Conservation (phyloP, 1,140 invertebrate genomes). For the Drosophila equinoxialis region DNA sequence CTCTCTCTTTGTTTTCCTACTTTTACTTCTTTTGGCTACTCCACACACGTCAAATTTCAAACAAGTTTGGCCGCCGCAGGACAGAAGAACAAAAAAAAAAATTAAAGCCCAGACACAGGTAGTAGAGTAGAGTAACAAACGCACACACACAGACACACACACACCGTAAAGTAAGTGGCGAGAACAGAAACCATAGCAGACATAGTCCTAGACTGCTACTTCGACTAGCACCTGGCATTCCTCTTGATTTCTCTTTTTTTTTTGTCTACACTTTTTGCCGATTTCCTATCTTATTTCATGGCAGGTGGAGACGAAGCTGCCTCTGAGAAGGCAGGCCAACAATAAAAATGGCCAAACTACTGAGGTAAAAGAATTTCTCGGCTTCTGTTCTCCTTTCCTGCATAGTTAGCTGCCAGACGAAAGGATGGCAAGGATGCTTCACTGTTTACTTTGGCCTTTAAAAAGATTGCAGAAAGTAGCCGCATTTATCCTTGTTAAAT, state of each 20-base stretch:
- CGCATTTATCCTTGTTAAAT: neutral
- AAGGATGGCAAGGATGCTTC: slow-evolving; percentile 17
- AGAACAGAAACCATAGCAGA: slow-evolving; percentile 13
- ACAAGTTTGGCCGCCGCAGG: slow-evolving; percentile 73
- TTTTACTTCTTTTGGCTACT: slow-evolving; percentile 45
- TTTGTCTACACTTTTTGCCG: slow-evolving; percentile 25
- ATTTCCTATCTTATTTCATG: slow-evolving; percentile 50
- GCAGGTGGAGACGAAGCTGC: slow-evolving; percentile 6
- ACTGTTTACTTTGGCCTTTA: slow-evolving; percentile 43
- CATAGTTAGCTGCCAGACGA: slow-evolving; percentile 33
- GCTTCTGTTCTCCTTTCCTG: slow-evolving; percentile 38
- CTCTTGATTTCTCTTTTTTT: slow-evolving; percentile 14
- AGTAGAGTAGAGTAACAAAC: slow-evolving; percentile 19
- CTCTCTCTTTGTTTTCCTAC: slow-evolving; percentile 4
- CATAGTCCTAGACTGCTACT: slow-evolving; percentile 11
- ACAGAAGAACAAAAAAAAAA: slow-evolving; percentile 66
- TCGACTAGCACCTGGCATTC: slow-evolving; percentile 38
- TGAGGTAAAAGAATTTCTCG: slow-evolving; percentile 42
- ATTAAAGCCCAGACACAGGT: slow-evolving; percentile 49
- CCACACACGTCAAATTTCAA: slow-evolving; percentile 77
- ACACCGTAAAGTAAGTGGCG: neutral
- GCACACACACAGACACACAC: neutral
- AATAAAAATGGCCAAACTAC: slow-evolving; percentile 48
- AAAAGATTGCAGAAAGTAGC: slow-evolving; percentile 2
- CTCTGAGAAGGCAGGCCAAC: slow-evolving; percentile 11